Evolutionary conservation across 1,140 invertebrate species (phyloP), one percentile per base, ranked within the genome.

Genomic region (Vollenhovia emeryi): DNA sequence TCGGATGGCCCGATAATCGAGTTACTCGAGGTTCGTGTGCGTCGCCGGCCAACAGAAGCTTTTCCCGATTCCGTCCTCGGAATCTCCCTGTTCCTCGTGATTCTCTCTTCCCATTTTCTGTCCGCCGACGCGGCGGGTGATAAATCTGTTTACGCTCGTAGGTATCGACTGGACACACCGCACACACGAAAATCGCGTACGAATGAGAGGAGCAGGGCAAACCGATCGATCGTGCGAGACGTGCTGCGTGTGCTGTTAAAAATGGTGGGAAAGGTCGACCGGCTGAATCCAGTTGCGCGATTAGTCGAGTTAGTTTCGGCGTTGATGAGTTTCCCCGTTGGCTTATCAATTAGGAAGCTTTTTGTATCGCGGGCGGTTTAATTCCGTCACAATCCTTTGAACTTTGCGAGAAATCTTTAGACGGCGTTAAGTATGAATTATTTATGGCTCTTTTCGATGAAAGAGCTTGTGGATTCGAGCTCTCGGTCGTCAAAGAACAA

Each of bases 1-100:
- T 27, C n/a, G 48, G 60, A 48, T 52, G 36, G 40, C 5, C 45
- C 59, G 43, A 84, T 86, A 86, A 84, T 89, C 76, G 62, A 87
- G 66, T 89, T 89, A 75, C 55, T 79, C 43, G 40, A 50, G n/a
- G 64, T 24, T 64, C 21, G 57, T 78, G 27, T 78, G 71, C 50
- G 36, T 7, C n/a, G 3, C 18, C 27, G 40, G 69, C 43, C 18
- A 86, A 84, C 79, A 84, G 33, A 60, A 68, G 21, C n/a, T 52
- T 85, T 33, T 48, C 24, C 36, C 79, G 48, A 50, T 85, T 71
- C 64, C 57, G 33, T 80, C 78, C 36, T 59, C 50, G 50, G 40
- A 43, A 27, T 75, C 71, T 8, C 73, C 48, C 66, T 60, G 66
- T 57, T 84, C 55, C 24, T 18, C 21, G 36, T 27, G 30, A 9